Base-by-base conservation (phyloP, 2,888 invertebrate species). In the Dryobota labecula region DNA sequence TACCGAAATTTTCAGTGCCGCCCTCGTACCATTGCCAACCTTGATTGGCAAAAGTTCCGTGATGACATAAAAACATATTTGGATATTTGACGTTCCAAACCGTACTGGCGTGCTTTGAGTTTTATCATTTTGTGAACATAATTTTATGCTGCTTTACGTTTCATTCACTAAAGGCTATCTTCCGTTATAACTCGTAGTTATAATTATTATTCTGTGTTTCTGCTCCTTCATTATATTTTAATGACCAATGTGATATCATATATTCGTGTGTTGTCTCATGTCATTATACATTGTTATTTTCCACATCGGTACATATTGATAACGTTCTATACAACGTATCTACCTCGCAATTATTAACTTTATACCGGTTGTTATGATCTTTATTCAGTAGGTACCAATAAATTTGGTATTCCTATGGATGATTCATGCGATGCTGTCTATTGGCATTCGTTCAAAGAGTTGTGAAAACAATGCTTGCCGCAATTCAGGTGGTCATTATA, bases 401-500 rank as follows among this genome's bases (percentile, higher is more conserved):
- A 63, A 58, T 73, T 69, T 64, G 38, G 54, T 56, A 70, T 76
- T 76, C 7, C 49, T 58, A 18, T 67, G 41, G 27, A 53, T 30
- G 27, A 66, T 68, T 61, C 0, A 60, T n/a, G 33, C 45, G 20
- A 56, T 74, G 67, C 82, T 79, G 80, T 85, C 78, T 73, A 80
- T 80, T 86, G 81, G 86, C 88, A 78, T 74, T 80, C 68, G 79
- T 83, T 86, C 85, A 84, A 84, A 85, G 80, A 82, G 80, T 82
- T 85, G 79, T 78, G 80, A 79, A 84, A 84, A 85, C 82, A 87
- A 87, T 86, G 79, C 75, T 70, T 69, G 68, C 78, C 67, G 71
- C 73, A 82, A 73, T 84, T 85, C 83, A 84, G 83, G 83, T 85
- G 81, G 77, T 76, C 80, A 77, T 82, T 86, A 87, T 73, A 80